Conservation (phyloP, 2,113 vertebrate genomes). For the Xiphophorus hellerii region DNA sequence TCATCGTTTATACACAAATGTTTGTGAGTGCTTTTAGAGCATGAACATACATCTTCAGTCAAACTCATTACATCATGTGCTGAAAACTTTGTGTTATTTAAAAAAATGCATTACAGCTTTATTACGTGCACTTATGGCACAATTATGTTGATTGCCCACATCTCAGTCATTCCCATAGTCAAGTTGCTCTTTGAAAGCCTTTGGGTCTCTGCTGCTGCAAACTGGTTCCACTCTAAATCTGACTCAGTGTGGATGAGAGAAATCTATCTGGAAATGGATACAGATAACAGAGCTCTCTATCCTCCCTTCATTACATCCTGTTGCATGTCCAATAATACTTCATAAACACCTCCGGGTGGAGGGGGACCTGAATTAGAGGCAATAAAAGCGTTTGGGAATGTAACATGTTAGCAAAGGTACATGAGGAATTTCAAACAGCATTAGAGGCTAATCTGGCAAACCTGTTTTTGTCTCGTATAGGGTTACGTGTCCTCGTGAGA, state of each 20-base stretch:
- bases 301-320: conserved; percentile 31
- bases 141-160: conserved; percentile 34
- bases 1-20: no score
- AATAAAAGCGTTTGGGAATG: conserved; percentile 39
- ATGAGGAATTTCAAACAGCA: conserved; percentile 50
- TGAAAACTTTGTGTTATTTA: not conserved
- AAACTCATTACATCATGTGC: no score
- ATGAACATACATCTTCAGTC: no score
- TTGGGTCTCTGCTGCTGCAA: conserved; percentile 25
- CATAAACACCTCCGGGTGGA: conserved; percentile 36
- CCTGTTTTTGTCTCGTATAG: conserved; percentile 66
- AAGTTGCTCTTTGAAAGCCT: conserved; percentile 24
- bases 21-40: no score
- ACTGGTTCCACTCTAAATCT: conserved; percentile 44
- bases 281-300: conserved; percentile 20
- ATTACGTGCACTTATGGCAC: conserved; percentile 37
- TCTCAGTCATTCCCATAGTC: conserved; percentile 10
- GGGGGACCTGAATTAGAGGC: not conserved
- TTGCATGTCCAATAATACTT: conserved; percentile 19
- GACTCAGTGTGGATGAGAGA: not conserved
- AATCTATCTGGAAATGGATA: not conserved
- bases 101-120: conserved; percentile 4
- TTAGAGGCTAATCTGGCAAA: conserved; percentile 67
- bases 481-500: conserved; percentile 65
- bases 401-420: conserved; percentile 44